Percentiles rank a stretch among this genome's conserved stretches.
phyloP scores from a whole-genome alignment of 1,140 invertebrate genomes.

The Tachypleus tridentatus region DNA sequence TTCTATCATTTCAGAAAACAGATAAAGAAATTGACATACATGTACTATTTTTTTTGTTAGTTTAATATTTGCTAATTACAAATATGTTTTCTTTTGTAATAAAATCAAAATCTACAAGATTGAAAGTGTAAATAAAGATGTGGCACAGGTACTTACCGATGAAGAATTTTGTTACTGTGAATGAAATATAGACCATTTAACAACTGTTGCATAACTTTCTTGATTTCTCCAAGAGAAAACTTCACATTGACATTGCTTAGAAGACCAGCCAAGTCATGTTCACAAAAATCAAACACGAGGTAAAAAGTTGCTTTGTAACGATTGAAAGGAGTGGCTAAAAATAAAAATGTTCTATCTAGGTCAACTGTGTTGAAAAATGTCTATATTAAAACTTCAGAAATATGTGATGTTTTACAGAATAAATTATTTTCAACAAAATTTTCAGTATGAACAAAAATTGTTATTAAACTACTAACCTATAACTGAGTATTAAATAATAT shows the following conservation, averaged over 20 bases:
- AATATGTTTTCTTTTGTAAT: too few relatives aligned
- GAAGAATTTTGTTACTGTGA: constrained; percentile 76
- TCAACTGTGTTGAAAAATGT: too few relatives aligned
- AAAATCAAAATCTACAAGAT: background rate
- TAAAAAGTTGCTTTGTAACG: constrained; percentile 86
- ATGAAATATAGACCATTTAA: constrained; percentile 95
- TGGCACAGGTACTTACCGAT: constrained; percentile 11
- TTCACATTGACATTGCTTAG: constrained; percentile 93
- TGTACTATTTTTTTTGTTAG: too few relatives aligned
- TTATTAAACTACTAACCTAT: too few relatives aligned
- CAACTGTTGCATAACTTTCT: constrained; percentile 94
- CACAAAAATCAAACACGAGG: constrained; percentile 97
- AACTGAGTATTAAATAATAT: too few relatives aligned
- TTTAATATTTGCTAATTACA: too few relatives aligned
- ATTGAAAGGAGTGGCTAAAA: constrained; percentile 64
- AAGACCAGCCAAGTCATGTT: constrained; percentile 95
- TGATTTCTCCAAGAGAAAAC: constrained; percentile 93
- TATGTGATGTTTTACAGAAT: too few relatives aligned
- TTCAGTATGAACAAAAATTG: too few relatives aligned
- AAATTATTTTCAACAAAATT: too few relatives aligned
- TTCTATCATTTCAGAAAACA: too few relatives aligned
- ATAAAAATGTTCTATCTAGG: constrained; percentile 11
- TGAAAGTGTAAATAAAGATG: constrained; percentile 1
- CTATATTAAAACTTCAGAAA: too few relatives aligned
- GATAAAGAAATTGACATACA: too few relatives aligned